Evolutionary conservation across 2,888 invertebrate genomes (phyloP), one percentile per base, ranked within the genome.

Genomic region (Anarsia innoxiella): DNA sequence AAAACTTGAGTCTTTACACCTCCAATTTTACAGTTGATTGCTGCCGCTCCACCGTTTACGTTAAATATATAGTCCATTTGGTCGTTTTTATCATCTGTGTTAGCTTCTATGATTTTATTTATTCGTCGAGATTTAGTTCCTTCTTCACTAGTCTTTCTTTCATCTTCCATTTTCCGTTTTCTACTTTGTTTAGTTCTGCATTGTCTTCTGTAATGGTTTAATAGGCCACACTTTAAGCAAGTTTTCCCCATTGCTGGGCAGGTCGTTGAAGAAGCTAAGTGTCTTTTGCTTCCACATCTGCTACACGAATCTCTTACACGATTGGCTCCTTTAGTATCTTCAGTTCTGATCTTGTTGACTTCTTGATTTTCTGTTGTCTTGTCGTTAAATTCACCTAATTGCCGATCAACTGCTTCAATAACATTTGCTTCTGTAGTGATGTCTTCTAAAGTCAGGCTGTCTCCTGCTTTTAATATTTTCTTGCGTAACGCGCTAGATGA

Each of bases 1-100:
- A 49, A 23, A 37, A 53, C 40, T 1, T 46, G 30, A 5, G 41
- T 35, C 1, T 37, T 25, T 1, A 26, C 26, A 1, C 34, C 34
- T 1, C 34, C 34, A 1, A 34, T 1, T 1, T 4, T 15, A 12
- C 34, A 34, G 1, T 3, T 4, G 12, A 27, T n/a, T n/a, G n/a
- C 11, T 8, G n/a, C 8, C 3, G 5, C 26, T 9, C 27, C 34
- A 15, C 8, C 27, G 16, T 34, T 12, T n/a, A 34, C 3, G 9
- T 34, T 1, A 12, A 34, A 34, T 5, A 34, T n/a, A 23, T 34
- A 34, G 8, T 25, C 2, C 1, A 10, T 30, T 1, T 30, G 8
- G 3, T 19, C 8, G 3, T 19, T 19, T 19, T 3, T 8, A 2
- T 33, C 12, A 2, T 36, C 23, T 2, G 31, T 23, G 12, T 31